Percentiles rank a stretch among this genome's conserved stretches.
phyloP scores from a whole-genome alignment of 2,888 invertebrate genomes.

The Perizoma flavofasciatum region DNA sequence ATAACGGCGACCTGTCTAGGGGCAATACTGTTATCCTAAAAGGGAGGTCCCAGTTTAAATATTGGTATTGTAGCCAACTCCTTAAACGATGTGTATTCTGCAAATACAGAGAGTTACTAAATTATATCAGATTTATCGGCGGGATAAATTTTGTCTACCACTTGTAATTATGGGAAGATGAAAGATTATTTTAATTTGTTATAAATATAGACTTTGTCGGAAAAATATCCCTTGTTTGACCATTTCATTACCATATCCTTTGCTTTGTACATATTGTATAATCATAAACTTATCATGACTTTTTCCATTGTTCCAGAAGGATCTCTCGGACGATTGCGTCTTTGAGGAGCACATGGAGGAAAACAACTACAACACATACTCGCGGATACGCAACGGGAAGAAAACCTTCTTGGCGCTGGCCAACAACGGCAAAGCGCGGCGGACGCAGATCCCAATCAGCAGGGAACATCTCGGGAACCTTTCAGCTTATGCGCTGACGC shows the following conservation, averaged over 20 bases:
- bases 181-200: neutral
- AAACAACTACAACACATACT: constrained; percentile 94
- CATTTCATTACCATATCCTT: neutral
- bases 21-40: constrained; percentile 56
- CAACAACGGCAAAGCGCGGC: constrained; percentile 88
- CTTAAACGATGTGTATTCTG: constrained; percentile 46
- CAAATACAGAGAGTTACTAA: constrained; percentile 43
- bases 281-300: constrained; percentile 43
- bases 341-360: constrained; percentile 94
- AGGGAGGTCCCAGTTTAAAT: constrained; percentile 59
- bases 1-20: constrained; percentile 55
- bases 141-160: constrained; percentile 42
- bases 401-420: constrained; percentile 91
- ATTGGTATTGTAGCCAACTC: constrained; percentile 55
- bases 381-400: constrained; percentile 86
- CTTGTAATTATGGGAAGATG: constrained; percentile 35
- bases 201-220: too few species aligned
- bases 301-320: constrained; percentile 89
- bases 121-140: constrained; percentile 43
- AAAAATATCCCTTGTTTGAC: too few species aligned
- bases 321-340: constrained; percentile 92
- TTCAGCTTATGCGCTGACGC: constrained; percentile 89
- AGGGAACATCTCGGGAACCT: constrained; percentile 87
- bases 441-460: constrained; percentile 87
- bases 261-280: neutral